Base-by-base conservation (phyloP, 2,888 invertebrate genomes). In the Arctia plantaginis region DNA sequence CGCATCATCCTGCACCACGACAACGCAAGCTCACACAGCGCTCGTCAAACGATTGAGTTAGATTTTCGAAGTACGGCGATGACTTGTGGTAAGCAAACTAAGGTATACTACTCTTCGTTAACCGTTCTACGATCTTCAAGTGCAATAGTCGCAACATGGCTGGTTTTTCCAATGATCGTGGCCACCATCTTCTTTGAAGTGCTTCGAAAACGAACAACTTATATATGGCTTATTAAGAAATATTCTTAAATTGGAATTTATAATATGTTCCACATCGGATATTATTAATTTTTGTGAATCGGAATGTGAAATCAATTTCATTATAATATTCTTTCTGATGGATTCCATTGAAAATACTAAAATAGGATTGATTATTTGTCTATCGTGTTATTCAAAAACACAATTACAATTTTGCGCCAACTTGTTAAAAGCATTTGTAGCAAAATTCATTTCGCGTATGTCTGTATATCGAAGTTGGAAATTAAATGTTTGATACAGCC, bases 401-500 rank as follows among this genome's bases (percentile, higher is more conserved):
- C 8, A 35, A 23, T 65, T 3, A 35, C 23, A 18, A 20, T 23
- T 65, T 35, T 10, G 1, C 3, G 3, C 2, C 23, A 83, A 83
- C 80, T 80, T 75, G 69, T 33, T 33, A 18, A 73, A 83, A 44
- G 55, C 66, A 71, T 55, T 80, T 82, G 69, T 72, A 76, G 73
- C 77, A 75, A 64, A 81, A 74, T 81, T 75, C 64, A 33, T 83
- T n/a, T 72, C 83, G 55, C 68, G 81, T 79, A 76, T 76, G 71
- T 71, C 69, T 71, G 69, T 77, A 74, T 75, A 66, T 72, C 62
- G 23, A 67, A 82, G 83, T 80, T 79, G 66, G n/a, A 70, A 78
- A 79, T 80, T 77, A 76, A 82, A 84, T 80, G 76, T 82, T 84
- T 77, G 70, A 84, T 75, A 65, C 77, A 77, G 72, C 66, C 77